These are phyloP conservation scores for Malthinus flaveolus DNA, from an alignment of 2,888 invertebrate genomes.

Conservation along the genomic window DNA sequence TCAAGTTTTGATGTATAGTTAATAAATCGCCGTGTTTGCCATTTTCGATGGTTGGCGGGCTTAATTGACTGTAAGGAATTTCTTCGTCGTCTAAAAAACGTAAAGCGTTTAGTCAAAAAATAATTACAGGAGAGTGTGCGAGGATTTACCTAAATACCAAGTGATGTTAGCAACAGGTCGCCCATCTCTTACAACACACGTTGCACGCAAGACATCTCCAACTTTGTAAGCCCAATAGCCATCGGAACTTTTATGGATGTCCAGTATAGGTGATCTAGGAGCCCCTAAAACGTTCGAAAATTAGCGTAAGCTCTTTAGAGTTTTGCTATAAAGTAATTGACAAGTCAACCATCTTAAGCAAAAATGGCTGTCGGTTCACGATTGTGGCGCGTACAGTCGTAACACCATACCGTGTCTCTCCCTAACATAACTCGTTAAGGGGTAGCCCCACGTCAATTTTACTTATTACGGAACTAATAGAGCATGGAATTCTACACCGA, in stretches of 20 bases:
- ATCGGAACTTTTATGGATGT: slow-evolving; percentile 51
- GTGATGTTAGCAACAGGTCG: slow-evolving; percentile 76
- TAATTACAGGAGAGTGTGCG: background rate
- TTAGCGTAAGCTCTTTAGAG: slow-evolving; percentile 10
- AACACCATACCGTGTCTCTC: no score
- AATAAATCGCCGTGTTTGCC: slow-evolving; percentile 58
- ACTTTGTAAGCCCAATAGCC: slow-evolving; percentile 59
- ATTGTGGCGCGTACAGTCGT: no score
- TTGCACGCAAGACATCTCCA: slow-evolving; percentile 65
- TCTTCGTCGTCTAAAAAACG: slow-evolving; percentile 63
- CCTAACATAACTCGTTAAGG: no score
- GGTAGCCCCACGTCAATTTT: no score
- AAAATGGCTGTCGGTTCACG: no score
- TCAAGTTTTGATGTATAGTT: slow-evolving; percentile 68
- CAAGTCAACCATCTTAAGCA: no score
- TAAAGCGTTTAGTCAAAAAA: no score
- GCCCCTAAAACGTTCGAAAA: slow-evolving; percentile 52
- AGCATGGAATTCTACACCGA: no score
- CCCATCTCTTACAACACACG: slow-evolving; percentile 70
- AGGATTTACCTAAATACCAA: slow-evolving; percentile 66
- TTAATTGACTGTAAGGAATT: slow-evolving; percentile 56
- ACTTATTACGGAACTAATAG: no score
- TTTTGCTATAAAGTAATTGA: no score
- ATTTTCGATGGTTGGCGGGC: slow-evolving; percentile 58
- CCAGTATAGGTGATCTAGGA: slow-evolving; percentile 56